phyloP scores from a whole-genome alignment of 2,888 invertebrate species.

The Ceraclea dissimilis region DNA sequence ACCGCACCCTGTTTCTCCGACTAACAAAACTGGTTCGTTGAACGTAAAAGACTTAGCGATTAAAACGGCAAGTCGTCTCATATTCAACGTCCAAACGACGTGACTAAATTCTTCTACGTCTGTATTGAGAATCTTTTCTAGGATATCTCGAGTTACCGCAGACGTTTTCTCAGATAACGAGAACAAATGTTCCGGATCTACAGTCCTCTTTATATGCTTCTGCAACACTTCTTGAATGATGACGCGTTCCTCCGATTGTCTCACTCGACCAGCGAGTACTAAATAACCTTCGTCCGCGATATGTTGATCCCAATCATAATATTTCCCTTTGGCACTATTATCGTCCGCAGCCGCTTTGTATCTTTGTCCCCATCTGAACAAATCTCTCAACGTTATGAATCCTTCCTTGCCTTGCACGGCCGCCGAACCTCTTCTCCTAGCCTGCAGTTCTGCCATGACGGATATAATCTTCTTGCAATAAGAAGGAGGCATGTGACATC shows the following conservation, averaged over 20 bases:
- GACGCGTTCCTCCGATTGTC: slow-evolving; percentile 71
- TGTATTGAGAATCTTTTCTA: slow-evolving; percentile 56
- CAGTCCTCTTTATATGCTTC: slow-evolving; percentile 70
- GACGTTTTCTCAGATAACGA: slow-evolving; percentile 62
- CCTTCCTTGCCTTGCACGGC: slow-evolving; percentile 88
- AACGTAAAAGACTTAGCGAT: slow-evolving; percentile 81
- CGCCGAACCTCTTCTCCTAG: slow-evolving; percentile 73
- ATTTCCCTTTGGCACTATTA: slow-evolving; percentile 45
- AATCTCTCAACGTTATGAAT: slow-evolving; percentile 88
- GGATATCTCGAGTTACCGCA: slow-evolving; percentile 62
- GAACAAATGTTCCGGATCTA: slow-evolving; percentile 65
- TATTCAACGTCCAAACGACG: slow-evolving; percentile 91
- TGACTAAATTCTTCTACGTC: slow-evolving; percentile 57
- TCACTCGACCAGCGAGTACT: slow-evolving; percentile 85
- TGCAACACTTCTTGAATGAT: slow-evolving; percentile 74
- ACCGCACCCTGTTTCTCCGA: slow-evolving; percentile 97
- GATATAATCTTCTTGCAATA: slow-evolving; percentile 86
- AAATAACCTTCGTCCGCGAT: slow-evolving; percentile 94
- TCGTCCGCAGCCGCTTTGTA: slow-evolving; percentile 67
- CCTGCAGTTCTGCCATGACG: slow-evolving; percentile 86
- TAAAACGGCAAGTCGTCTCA: slow-evolving; percentile 72
- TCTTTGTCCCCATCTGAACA: slow-evolving; percentile 95
- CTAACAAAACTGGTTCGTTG: slow-evolving; percentile 88
- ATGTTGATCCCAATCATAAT: slow-evolving; percentile 96
- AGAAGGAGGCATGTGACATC: slow-evolving; percentile 79